Conservation (phyloP, 2,113 vertebrate genomes). For the Caranx ignobilis region DNA sequence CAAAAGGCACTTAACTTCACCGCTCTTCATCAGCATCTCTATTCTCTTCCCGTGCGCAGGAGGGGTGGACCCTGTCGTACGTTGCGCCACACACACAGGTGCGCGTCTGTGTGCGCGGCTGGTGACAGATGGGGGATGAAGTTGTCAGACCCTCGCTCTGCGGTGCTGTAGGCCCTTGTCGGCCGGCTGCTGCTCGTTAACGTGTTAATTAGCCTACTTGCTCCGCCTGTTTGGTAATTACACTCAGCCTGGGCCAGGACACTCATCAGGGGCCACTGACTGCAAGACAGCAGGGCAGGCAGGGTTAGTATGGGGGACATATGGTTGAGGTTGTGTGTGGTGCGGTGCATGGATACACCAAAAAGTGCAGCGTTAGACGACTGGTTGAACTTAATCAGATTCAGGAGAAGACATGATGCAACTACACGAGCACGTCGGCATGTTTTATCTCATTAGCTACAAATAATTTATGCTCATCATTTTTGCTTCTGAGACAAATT, state of each 20-base stretch:
- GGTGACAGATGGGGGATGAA: conserved; percentile 75
- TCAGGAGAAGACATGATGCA: not conserved
- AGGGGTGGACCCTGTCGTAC: conserved; percentile 9
- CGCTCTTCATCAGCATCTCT: conserved; percentile 38
- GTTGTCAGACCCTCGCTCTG: conserved; percentile 68
- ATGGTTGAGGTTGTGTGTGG: conserved; percentile 32
- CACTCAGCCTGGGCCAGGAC: conserved; percentile 60
- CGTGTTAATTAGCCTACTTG: conserved; percentile 80
- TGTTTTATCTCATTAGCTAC: not conserved
- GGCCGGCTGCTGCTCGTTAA: conserved; percentile 75
- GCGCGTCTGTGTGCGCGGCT: conserved; percentile 27
- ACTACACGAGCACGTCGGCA: not conserved
- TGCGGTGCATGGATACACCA: not conserved
- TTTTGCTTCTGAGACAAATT: not conserved
- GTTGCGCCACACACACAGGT: conserved; percentile 31
- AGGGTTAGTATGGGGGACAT: conserved; percentile 45
- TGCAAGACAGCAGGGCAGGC: conserved; percentile 47
- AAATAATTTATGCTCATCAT: not conserved
- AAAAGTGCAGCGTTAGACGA: conserved; percentile 3
- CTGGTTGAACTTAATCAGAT: not conserved
- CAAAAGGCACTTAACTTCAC: conserved; percentile 59
- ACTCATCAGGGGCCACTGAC: conserved; percentile 69
- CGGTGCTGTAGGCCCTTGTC: conserved; percentile 60
- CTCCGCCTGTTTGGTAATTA: conserved; percentile 79
- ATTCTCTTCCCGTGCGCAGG: conserved; percentile 33